Evolutionary conservation across 2,797 vertebrate genomes (phyloP).

Genomic region (Anabas testudineus): DNA sequence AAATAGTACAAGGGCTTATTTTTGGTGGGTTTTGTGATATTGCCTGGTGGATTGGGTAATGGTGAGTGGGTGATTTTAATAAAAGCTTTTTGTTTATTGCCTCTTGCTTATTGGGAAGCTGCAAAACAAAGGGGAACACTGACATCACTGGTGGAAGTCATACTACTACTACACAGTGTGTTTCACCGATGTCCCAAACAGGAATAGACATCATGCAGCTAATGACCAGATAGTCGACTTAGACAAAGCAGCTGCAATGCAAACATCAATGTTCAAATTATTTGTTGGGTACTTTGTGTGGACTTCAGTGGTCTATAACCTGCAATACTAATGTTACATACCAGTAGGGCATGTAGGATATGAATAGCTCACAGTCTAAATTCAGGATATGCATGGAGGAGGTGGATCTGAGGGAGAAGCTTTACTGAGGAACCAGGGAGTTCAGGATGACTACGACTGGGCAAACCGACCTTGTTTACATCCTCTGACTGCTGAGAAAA

Average conservation of each 20-base stretch:
- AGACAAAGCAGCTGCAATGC: no score
- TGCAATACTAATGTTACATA: no score
- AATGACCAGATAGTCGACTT: not conserved
- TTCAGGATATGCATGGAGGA: no score
- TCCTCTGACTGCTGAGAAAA: conserved; percentile 66
- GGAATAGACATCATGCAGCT: not conserved
- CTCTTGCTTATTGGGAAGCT: conserved; percentile 34
- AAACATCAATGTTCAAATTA: no score
- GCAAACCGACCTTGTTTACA: conserved; percentile 76
- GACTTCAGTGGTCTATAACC: no score
- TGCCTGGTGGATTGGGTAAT: conserved; percentile 41
- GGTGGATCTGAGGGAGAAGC: not conserved
- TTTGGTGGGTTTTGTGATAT: conserved; percentile 25
- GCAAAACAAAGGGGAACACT: not conserved
- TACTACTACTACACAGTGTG: not conserved
- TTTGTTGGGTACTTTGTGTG: no score
- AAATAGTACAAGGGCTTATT: conserved; percentile 12
- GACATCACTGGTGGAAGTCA: conserved; percentile 5
- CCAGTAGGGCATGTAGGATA: no score
- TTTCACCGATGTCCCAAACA: conserved; percentile 2
- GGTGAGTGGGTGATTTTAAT: conserved; percentile 57
- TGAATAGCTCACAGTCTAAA: no score
- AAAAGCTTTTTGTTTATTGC: conserved; percentile 51
- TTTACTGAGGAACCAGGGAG: conserved; percentile 2
- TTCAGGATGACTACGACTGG: not conserved